Evolutionary conservation across 2,113 vertebrate species (phyloP).

Genomic region (Brienomyrus longianalis): DNA sequence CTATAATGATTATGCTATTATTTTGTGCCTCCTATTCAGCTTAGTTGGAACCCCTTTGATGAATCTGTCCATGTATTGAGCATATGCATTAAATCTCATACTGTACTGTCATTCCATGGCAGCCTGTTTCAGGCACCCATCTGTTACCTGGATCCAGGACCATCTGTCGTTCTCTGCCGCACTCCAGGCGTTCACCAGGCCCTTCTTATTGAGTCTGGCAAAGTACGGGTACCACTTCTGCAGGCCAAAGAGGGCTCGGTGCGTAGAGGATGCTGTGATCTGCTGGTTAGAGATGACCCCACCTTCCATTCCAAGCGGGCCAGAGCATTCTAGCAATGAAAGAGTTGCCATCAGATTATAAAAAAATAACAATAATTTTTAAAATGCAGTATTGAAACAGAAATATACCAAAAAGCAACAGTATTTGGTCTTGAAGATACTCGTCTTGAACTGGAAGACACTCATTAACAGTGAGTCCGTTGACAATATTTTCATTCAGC

Average conservation of each 20-base stretch:
- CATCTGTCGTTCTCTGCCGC: conserved; percentile 98
- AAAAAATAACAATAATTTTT: neutral
- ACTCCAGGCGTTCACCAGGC: conserved; percentile 97
- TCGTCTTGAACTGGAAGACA: conserved; percentile 11
- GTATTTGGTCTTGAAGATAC: neutral
- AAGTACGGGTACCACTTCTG: conserved; percentile 99
- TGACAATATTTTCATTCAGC: neutral
- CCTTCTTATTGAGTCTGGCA: conserved; percentile 94
- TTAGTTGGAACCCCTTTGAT: neutral
- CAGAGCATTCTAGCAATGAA: conserved; percentile 76
- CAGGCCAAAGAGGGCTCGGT: conserved; percentile 91
- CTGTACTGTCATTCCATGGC: neutral
- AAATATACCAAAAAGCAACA: conserved; percentile 15
- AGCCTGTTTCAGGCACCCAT: conserved; percentile 13
- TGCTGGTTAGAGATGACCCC: conserved; percentile 98
- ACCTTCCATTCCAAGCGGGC: conserved; percentile 92
- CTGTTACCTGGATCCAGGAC: conserved; percentile 98
- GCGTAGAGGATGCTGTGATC: conserved; percentile 94
- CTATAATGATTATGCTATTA: neutral
- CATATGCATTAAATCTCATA: neutral
- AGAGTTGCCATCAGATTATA: neutral
- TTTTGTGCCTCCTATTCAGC: neutral
- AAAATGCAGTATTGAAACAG: neutral
- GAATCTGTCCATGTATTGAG: neutral
- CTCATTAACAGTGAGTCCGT: neutral